These are phyloP conservation scores for Babyrousa celebensis DNA, from an alignment of 2,797 vertebrate species.

Conservation along the genomic window DNA sequence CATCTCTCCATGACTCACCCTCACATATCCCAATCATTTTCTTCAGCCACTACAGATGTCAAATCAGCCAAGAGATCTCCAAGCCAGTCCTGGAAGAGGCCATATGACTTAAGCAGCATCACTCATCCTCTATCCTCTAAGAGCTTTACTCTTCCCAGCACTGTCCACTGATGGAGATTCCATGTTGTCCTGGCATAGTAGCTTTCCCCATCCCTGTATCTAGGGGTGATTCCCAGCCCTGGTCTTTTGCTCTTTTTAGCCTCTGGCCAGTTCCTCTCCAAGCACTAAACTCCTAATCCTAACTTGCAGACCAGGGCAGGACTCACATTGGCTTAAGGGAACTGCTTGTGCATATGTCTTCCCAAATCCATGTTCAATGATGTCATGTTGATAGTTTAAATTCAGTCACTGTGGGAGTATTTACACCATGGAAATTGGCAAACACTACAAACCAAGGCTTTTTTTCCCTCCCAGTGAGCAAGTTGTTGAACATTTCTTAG, in stretches of 20 bases:
- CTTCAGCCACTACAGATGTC: background rate
- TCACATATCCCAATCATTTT: background rate
- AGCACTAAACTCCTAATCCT: conserved; percentile 19
- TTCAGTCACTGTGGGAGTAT: background rate
- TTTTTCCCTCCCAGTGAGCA: background rate
- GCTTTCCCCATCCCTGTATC: background rate
- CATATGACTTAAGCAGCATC: background rate
- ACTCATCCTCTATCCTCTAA: background rate
- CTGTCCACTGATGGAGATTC: background rate
- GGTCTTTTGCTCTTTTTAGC: background rate
- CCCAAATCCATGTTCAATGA: background rate
- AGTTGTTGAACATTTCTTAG: conserved; percentile 34
- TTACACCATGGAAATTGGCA: conserved; percentile 21
- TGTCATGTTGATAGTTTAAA: conserved; percentile 32
- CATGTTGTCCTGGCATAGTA: background rate
- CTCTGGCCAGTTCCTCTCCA: background rate
- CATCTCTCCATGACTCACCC: background rate
- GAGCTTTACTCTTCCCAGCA: background rate
- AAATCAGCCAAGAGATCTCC: background rate
- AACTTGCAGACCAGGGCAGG: background rate
- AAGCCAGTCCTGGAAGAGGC: background rate
- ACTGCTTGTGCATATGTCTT: background rate
- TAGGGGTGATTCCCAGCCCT: background rate
- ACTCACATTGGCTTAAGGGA: background rate
- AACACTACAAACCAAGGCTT: background rate